Percentiles rank a stretch among this genome's conserved stretches.
Conservation (phyloP, 2,113 vertebrate genomes). For the Aptenodytes forsteri region DNA sequence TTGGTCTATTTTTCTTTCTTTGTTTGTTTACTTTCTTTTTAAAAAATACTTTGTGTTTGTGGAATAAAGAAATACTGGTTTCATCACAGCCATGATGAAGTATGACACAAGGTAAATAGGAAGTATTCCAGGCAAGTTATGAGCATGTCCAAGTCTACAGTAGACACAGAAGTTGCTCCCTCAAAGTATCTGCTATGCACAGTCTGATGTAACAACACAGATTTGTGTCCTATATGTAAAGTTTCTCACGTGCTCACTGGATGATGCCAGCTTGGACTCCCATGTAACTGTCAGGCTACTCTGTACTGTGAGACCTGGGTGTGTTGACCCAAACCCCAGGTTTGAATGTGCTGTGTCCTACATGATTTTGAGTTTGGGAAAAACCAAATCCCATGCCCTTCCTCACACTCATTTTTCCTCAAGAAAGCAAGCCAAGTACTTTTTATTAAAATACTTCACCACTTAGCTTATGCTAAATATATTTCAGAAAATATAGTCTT, state of each 20-base stretch:
- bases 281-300: not conserved
- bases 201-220: not conserved
- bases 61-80: not conserved
- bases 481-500: not conserved
- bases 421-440: not conserved
- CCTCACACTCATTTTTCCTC: not conserved
- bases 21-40: not conserved
- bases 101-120: not conserved
- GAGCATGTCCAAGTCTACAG: not conserved
- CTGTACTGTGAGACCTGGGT: rapidly evolving
- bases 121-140: not conserved
- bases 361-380: not conserved
- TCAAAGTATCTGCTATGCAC: not conserved
- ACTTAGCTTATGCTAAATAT: not conserved
- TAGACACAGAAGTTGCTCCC: not conserved
- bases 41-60: not conserved
- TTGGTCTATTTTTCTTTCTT: not conserved
- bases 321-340: not conserved
- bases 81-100: not conserved
- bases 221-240: not conserved
- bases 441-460: not conserved
- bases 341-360: not conserved
- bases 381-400: not conserved
- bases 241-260: not conserved
- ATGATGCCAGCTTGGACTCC: not conserved